Evolutionary conservation across 2,888 invertebrate genomes (phyloP).

Genomic region (Hirtodrosophila trivittata): DNA sequence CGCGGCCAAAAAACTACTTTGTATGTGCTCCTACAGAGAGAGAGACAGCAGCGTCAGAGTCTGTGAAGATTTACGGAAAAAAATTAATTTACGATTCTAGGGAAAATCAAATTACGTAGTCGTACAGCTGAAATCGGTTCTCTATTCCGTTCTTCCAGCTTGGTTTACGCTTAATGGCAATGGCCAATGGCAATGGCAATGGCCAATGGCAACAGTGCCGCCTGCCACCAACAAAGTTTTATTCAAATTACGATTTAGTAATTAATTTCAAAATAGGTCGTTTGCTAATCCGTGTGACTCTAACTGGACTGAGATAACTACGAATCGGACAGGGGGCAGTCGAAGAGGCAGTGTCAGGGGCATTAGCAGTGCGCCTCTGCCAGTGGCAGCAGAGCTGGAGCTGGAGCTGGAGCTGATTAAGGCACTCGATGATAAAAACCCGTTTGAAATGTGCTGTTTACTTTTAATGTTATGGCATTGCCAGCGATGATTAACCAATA

Average conservation of each 20-base stretch:
- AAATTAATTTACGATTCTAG: conserved; percentile 78
- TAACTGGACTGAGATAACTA: conserved; percentile 46
- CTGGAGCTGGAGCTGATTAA: conserved; percentile 52
- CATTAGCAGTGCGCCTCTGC: too few relatives aligned
- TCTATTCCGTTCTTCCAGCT: conserved; percentile 1
- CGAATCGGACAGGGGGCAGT: not conserved
- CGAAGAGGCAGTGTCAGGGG: too few relatives aligned
- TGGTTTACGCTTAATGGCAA: conserved; percentile 4
- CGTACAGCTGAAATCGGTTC: conserved; percentile 32
- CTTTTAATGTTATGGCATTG: conserved; percentile 61
- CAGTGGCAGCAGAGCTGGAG: conserved; percentile 3
- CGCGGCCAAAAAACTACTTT: conserved; percentile 68
- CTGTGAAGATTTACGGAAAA: conserved; percentile 72
- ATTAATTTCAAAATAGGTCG: conserved; percentile 69
- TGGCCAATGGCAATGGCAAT: too few relatives aligned
- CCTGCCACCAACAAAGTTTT: conserved; percentile 69
- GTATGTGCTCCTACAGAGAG: conserved; percentile 49
- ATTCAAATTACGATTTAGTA: conserved; percentile 72
- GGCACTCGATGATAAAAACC: conserved; percentile 58
- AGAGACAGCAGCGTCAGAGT: conserved; percentile 17
- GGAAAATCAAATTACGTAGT: conserved; percentile 76
- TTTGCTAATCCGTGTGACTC: conserved; percentile 60
- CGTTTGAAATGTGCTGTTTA: conserved; percentile 68
- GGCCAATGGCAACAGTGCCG: not conserved
- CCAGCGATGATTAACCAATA: conserved; percentile 72